These are phyloP conservation scores for Hiodon tergisus DNA, from an alignment of 2,113 vertebrate genomes.

Conservation along the genomic window DNA sequence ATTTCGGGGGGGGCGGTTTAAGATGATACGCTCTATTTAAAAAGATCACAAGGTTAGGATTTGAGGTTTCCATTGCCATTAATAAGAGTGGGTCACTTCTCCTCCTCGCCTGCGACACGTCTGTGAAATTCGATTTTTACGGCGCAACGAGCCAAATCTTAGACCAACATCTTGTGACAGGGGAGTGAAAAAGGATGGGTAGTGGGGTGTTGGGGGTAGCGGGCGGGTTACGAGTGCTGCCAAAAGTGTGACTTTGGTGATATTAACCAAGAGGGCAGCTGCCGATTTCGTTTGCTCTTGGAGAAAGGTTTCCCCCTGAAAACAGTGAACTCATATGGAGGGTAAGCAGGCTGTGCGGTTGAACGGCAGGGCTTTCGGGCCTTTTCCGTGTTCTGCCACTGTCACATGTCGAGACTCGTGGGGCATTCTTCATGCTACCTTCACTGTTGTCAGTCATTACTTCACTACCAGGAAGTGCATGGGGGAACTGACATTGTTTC, in stretches of 20 bases:
- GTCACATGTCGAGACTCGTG: too few species aligned
- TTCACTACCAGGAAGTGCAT: not conserved
- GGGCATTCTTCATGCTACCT: too few species aligned
- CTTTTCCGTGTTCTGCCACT: too few species aligned
- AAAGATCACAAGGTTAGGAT: constrained; percentile 18
- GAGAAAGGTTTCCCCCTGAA: not conserved
- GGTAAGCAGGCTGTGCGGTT: not conserved
- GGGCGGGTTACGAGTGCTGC: not conserved
- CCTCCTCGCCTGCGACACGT: constrained; percentile 9
- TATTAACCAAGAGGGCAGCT: not conserved
- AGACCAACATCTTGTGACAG: constrained; percentile 17
- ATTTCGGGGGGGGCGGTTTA: constrained; percentile 6
- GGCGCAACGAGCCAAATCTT: constrained; percentile 13
- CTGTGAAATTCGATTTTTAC: constrained; percentile 27
- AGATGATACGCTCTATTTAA: constrained; percentile 21
- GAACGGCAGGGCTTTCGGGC: too few species aligned
- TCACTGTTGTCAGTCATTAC: too few species aligned
- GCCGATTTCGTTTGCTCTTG: constrained; percentile 11
- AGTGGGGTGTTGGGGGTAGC: not conserved
- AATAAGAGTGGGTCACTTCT: not conserved
- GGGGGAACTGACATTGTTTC: too few species aligned
- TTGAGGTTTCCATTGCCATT: constrained; percentile 3
- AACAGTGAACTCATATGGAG: not conserved
- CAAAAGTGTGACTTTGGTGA: constrained; percentile 10
- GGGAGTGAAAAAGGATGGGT: not conserved